These are phyloP conservation scores for Corydoras sp. DNA, from an alignment of 2,113 vertebrate species.

Conservation along the genomic window DNA sequence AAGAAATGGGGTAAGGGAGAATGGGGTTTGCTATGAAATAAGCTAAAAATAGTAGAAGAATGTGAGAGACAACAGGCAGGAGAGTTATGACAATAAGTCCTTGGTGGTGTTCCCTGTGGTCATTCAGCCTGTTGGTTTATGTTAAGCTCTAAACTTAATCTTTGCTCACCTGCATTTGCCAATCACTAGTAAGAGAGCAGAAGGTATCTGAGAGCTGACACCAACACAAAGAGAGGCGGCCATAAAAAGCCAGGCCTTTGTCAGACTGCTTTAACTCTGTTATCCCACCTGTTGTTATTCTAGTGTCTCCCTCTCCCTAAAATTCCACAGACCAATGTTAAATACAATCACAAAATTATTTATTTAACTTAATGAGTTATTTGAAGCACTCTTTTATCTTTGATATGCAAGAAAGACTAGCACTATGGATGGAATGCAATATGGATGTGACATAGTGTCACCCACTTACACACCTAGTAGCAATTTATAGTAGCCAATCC, in stretches of 20 bases:
- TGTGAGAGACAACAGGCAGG: conserved; percentile 41
- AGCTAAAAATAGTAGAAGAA: conserved; percentile 43
- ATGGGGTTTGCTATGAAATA: conserved; percentile 35
- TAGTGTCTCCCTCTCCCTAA: neutral
- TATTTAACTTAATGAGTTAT: too few relatives aligned
- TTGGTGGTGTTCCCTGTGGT: conserved; percentile 33
- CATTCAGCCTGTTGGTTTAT: conserved; percentile 16
- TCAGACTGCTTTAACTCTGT: conserved; percentile 19
- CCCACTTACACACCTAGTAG: too few relatives aligned
- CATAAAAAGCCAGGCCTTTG: conserved; percentile 34
- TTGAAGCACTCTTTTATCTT: too few relatives aligned
- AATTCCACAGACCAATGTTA: neutral
- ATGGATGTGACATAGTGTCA: too few relatives aligned
- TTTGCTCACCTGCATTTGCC: conserved; percentile 47
- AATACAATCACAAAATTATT: neutral
- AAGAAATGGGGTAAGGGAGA: conserved; percentile 46
- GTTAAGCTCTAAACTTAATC: conserved; percentile 43
- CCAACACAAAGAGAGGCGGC: conserved; percentile 15
- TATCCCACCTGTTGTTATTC: conserved; percentile 35
- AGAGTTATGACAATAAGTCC: conserved; percentile 47
- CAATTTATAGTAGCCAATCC: too few relatives aligned
- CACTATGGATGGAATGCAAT: too few relatives aligned
- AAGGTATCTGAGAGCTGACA: conserved; percentile 6
- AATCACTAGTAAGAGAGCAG: conserved; percentile 36
- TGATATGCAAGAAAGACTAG: too few relatives aligned